Evolutionary conservation across 2,888 invertebrate species (phyloP), one percentile per base, ranked within the genome.

Genomic region (Lumbricus terrestris): DNA sequence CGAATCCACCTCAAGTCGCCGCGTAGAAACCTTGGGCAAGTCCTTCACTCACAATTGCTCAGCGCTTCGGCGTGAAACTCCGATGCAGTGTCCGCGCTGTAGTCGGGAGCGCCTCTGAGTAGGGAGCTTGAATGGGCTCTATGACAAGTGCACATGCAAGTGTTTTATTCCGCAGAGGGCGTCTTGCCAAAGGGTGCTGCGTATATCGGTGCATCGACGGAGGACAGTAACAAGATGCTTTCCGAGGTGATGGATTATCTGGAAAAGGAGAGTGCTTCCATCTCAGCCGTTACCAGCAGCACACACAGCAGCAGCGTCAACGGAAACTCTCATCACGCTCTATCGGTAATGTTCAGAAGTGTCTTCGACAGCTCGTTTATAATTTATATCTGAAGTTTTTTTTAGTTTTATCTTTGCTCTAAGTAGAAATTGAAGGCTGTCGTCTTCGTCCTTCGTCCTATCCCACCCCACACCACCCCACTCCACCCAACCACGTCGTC

Each of bases 111-210:
- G n/a, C n/a, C n/a, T n/a, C n/a, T n/a, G n/a, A n/a, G n/a, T n/a
- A n/a, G n/a, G n/a, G n/a, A n/a, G n/a, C n/a, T n/a, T n/a, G n/a
- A n/a, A n/a, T n/a, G n/a, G n/a, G n/a, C n/a, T n/a, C n/a, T n/a
- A n/a, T n/a, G n/a, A n/a, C n/a, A n/a, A n/a, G n/a, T n/a, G n/a
- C n/a, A n/a, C n/a, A n/a, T n/a, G n/a, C n/a, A n/a, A n/a, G n/a
- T n/a, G n/a, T 42, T 37, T 90, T 47, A 34, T 89, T 54, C 90
- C 38, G 16, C 96, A 97, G 97, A 97, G 95, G 97, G 97, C 47
- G 97, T 97, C 93, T 95, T 97, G 92, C 97, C 97, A 15, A 97
- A 97, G 94, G 97, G 97, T 91, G 96, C 97, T 33, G 96, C 96
- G 90, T 97, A 97, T 94, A 95, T 97, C 90, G 96, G 96, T 93